phyloP scores from a whole-genome alignment of 2,888 invertebrate genomes.

The Baccha elongata region DNA sequence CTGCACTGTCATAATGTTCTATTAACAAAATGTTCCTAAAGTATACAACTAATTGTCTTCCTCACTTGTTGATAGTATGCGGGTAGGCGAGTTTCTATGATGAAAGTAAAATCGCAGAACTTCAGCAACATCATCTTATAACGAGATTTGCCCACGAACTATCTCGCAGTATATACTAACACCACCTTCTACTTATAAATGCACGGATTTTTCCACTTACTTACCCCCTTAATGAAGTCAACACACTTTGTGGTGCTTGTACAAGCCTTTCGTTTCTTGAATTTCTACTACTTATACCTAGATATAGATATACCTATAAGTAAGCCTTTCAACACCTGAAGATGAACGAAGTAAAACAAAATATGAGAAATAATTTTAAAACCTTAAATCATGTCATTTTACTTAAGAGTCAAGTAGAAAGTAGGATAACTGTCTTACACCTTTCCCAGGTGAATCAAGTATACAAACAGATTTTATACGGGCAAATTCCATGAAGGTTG shows the following conservation, averaged over 20 bases:
- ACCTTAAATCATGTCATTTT: slow-evolving; percentile 62
- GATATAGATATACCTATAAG: too few relatives aligned
- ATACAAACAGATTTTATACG: slow-evolving; percentile 4
- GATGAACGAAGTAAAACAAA: neutral
- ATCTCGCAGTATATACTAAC: slow-evolving; percentile 2
- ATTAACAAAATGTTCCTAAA: too few relatives aligned
- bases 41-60: neutral
- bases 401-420: slow-evolving; percentile 47
- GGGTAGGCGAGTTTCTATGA: neutral
- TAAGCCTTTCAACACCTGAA: neutral
- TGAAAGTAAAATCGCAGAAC: neutral
- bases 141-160: slow-evolving; percentile 16
- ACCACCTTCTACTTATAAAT: slow-evolving; percentile 30
- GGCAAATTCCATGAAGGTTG: slow-evolving; percentile 41
- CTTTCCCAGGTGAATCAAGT: neutral
- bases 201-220: slow-evolving; percentile 63
- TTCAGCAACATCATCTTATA: neutral
- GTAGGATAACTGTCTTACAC: slow-evolving; percentile 31
- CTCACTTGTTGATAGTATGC: neutral
- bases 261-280: slow-evolving; percentile 3
- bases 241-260: slow-evolving; percentile 46
- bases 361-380: slow-evolving; percentile 11
- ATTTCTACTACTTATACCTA: too few relatives aligned
- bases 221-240: slow-evolving; percentile 54
- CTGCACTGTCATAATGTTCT: too few relatives aligned